Conservation (phyloP, 1,140 invertebrate genomes). For the Pachypeltis micranthus region DNA sequence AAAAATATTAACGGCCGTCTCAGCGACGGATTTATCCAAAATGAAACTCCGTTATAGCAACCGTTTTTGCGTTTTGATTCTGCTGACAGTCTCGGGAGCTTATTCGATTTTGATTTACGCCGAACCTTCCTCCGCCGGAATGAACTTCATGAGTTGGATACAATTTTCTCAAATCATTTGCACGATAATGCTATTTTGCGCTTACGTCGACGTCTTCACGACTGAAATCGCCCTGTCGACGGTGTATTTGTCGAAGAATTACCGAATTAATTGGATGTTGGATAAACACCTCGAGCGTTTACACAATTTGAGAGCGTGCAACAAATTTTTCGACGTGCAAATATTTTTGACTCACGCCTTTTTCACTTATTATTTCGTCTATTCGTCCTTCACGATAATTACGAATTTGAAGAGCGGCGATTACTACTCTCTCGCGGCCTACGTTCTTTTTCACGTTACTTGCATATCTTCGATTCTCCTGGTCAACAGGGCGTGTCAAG, state of each 20-base stretch:
- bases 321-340: neutral
- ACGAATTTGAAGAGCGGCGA: neutral
- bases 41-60: neutral
- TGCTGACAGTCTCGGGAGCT: neutral
- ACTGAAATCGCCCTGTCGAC: neutral
- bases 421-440: neutral
- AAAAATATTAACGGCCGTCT: neutral
- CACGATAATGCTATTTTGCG: neutral
- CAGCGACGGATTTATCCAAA: neutral
- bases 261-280: neutral
- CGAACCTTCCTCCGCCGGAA: neutral
- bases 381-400: neutral
- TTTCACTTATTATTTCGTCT: neutral
- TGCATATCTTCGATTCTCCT: neutral
- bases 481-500: neutral
- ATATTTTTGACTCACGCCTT: conserved; percentile 2
- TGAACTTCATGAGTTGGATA: neutral
- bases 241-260: neutral
- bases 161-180: neutral
- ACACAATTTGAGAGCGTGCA: neutral
- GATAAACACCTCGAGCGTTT: neutral
- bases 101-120: neutral
- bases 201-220: neutral
- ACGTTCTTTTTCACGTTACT: neutral
- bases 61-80: neutral